Evolutionary conservation across 2,888 invertebrate genomes (phyloP), one percentile per base, ranked within the genome.

Genomic region (Trisateles emortualis): DNA sequence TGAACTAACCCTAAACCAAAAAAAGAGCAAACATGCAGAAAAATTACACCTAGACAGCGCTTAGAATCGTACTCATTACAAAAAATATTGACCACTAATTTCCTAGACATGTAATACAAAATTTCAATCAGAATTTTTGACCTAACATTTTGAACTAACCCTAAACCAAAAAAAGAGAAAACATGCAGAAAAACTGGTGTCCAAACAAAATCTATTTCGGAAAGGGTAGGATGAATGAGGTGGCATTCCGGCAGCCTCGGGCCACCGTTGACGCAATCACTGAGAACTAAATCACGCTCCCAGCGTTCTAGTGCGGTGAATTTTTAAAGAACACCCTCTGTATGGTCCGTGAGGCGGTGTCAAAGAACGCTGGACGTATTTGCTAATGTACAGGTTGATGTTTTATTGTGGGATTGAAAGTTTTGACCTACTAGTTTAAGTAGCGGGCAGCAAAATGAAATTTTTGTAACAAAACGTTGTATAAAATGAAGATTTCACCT

Each of bases 191-290:
- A 55, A 60, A 64, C 52, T 14, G 22, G 6, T 43, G 29, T 11
- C 3, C 46, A 59, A 54, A 57, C 54, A 57, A 41, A 68, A 63
- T 49, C 40, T 51, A 53, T 69, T 67, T 55, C 29, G 38, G 35
- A 35, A 49, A 56, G 39, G 55, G 46, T 48, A 44, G 30, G 9
- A 36, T 66, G 56, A 70, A 68, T 46, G 52, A 53, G 30, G 14
- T 19, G 46, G 36, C 32, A 19, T 35, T 42, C 19, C 4, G 11
- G 22, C 30, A 30, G 55, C 72, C 68, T 48, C 58, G 6, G 60
- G 71, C 55, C 40, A 46, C 24, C 57, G 55, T 71, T 68, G 68
- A 68, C 72, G 68, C 60, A 68, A 68, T 68, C 68, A 60, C 52
- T 52, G 51, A 52, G 68, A 55, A 60, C 60, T 71, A 67, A 68